Evolutionary conservation across 2,888 invertebrate species (phyloP).

Genomic region (Drosophila anceps): DNA sequence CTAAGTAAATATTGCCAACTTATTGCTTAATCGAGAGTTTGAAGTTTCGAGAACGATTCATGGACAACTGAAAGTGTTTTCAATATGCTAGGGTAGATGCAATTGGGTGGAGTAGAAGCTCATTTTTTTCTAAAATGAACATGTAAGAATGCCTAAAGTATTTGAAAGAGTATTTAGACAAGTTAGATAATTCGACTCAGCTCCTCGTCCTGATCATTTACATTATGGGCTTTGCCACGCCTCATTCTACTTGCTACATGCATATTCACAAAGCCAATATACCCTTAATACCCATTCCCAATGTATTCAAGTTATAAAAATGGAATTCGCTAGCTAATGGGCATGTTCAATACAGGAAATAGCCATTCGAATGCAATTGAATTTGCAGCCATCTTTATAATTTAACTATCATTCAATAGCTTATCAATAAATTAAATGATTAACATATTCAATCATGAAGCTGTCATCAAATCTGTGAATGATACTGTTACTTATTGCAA

Average conservation of each 20-base stretch:
- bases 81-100: background rate
- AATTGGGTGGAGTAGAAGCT: background rate
- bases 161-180: too few relatives aligned
- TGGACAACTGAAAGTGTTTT: background rate
- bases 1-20: background rate
- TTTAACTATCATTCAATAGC: background rate
- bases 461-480: background rate
- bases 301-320: background rate
- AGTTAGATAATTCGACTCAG: too few relatives aligned
- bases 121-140: too few relatives aligned
- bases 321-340: background rate
- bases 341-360: background rate
- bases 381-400: too few relatives aligned
- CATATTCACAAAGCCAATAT: background rate
- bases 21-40: background rate
- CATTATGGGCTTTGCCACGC: background rate
- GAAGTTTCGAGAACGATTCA: background rate
- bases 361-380: background rate
- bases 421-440: background rate
- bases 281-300: background rate
- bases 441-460: constrained; percentile 3
- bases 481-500: background rate
- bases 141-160: too few relatives aligned
- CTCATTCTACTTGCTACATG: background rate
- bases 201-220: background rate